Conservation (phyloP, 2,113 vertebrate genomes). For the Mungos mungo region DNA sequence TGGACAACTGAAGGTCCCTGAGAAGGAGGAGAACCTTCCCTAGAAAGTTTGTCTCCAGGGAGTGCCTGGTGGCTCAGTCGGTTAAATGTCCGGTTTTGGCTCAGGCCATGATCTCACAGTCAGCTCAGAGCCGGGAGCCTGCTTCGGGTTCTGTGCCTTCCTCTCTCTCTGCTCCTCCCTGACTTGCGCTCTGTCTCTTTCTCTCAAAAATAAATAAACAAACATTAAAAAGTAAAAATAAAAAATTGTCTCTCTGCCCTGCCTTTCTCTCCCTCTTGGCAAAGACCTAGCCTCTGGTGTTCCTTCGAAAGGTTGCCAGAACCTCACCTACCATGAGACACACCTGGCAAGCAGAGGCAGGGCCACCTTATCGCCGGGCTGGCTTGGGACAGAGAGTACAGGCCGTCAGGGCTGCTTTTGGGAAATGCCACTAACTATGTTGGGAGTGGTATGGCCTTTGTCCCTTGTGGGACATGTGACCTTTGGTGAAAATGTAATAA, state of each 20-base stretch:
- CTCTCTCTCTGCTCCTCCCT: too few species aligned
- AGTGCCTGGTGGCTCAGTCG: too few species aligned
- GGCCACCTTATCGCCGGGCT: conserved; percentile 38
- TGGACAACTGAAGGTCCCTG: background rate
- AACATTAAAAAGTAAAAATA: too few species aligned
- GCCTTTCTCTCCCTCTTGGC: background rate
- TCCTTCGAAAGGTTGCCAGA: background rate
- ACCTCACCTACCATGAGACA: conserved; percentile 2
- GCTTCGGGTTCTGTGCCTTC: too few species aligned
- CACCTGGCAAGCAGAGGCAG: background rate
- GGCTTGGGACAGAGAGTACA: background rate
- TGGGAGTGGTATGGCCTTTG: conserved; percentile 72
- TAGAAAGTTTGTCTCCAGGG: background rate
- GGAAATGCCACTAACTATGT: background rate
- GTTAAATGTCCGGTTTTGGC: too few species aligned
- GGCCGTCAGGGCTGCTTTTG: background rate
- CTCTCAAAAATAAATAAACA: too few species aligned
- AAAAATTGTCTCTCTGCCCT: background rate
- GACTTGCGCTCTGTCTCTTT: too few species aligned
- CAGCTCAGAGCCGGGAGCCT: too few species aligned
- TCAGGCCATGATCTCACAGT: too few species aligned
- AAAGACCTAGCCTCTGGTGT: background rate
- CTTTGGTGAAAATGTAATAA: conserved; percentile 22
- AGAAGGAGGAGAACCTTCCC: background rate
- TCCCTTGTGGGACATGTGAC: conserved; percentile 28